Evolutionary conservation across 37 sponge, comb jelly and placozoan species (phyloP), one percentile per base, ranked within the genome.

Genomic region (Eunapius fragilis): DNA sequence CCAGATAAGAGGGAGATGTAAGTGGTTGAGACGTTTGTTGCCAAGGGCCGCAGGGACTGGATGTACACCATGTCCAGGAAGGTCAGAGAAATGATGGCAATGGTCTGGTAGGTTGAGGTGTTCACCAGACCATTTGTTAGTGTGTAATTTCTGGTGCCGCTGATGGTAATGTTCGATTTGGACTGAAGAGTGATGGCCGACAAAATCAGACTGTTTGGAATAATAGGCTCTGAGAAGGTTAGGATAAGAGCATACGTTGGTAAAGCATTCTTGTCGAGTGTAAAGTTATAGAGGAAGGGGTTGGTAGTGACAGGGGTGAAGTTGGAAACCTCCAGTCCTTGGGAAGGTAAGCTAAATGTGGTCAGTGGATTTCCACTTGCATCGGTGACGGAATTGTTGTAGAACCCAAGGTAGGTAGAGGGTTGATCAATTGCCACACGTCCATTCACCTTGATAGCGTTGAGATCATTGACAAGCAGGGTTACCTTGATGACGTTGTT

Each of bases 171-270:
- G 37, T 90, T 90, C 2, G 31, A 9, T 37, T 24, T 36, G 0
- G 93, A 85, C 70, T 90, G 93, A 11, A 96, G 86, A 36, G 93
- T 92, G 49, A 96, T 92, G 45, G 82, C 30, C 4, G 82, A 68
- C 36, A 86, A 88, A 49, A 76, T 31, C 49, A 92, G 30, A 74
- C 70, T 81, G 19, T 41, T 23, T 27, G 82, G 72, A 32, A 77
- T 82, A 10, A 97, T 89, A 35, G 97, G 92, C 75, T 97, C 97
- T 49, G 88, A 89, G 87, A 97, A 94, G 34, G 89, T 80, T 19
- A 97, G 86, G 22, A 71, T 38, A 0, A 97, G 83, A 24, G 77
- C 25, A 36, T 85, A 80, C 19, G 76, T 80, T 9, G 71, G 37
- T 68, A 77, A 75, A 45, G 67, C 69, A 67, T 91, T 73, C 95